Conservation (phyloP, 2,797 vertebrate species). For the Bradypus variegatus region DNA sequence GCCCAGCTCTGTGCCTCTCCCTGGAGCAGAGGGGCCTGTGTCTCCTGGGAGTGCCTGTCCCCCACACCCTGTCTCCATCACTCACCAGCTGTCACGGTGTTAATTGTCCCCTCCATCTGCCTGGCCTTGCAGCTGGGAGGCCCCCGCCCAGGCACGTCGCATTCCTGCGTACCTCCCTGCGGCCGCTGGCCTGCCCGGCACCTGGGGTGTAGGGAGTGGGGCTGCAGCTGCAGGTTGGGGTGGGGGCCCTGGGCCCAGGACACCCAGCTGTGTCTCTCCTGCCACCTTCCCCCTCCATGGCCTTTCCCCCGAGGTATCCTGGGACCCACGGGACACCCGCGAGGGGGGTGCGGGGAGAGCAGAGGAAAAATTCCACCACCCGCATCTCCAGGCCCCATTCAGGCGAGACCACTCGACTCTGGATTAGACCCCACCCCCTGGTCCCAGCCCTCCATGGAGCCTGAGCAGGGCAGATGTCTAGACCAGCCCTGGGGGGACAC, state of each 20-base stretch:
- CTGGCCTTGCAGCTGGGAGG: constrained; percentile 46
- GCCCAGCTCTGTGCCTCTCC: background rate
- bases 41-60: background rate
- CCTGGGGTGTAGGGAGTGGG: background rate
- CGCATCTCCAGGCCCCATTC: no score
- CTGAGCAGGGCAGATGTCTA: background rate
- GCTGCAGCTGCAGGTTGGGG: constrained; percentile 28
- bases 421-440: background rate
- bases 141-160: constrained; percentile 26
- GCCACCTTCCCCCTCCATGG: fast-evolving
- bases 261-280: background rate
- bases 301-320: background rate
- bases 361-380: background rate
- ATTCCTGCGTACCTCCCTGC: constrained; percentile 41
- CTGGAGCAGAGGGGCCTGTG: background rate
- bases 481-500: background rate
- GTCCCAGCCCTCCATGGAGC: background rate
- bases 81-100: constrained; percentile 22
- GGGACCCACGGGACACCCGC: background rate
- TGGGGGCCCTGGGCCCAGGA: constrained; percentile 26
- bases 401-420: no score
- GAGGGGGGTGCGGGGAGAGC: no score
- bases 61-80: background rate
- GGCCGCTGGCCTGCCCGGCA: background rate
- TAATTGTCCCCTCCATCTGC: constrained; percentile 27